phyloP scores from a whole-genome alignment of 2,888 invertebrate genomes.

The Orgyia antiqua region DNA sequence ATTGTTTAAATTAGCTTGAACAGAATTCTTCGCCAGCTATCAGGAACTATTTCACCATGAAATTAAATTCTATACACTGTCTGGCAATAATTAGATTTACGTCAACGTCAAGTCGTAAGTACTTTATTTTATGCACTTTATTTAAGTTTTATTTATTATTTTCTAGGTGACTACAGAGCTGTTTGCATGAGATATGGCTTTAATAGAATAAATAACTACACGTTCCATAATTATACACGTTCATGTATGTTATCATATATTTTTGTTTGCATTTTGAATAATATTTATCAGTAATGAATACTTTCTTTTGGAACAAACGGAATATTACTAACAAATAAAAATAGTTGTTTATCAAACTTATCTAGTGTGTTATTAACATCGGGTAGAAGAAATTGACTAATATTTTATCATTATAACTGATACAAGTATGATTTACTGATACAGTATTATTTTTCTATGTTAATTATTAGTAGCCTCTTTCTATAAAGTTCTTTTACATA shows the following conservation, averaged over 20 bases:
- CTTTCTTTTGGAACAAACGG: no score
- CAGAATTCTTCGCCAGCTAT: no score
- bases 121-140: conserved; percentile 37
- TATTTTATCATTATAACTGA: no score
- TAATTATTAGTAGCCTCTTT: conserved; percentile 44
- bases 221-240: conserved; percentile 50
- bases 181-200: conserved; percentile 66
- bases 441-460: conserved; percentile 48
- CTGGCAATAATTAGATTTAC: conserved; percentile 11
- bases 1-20: no score
- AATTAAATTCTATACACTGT: conserved; percentile 11
- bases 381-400: no score
- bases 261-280: conserved; percentile 8
- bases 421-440: conserved; percentile 43
- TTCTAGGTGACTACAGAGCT: conserved; percentile 63
- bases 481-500: no score
- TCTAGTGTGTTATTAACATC: no score
- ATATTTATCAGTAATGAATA: conserved; percentile 13
- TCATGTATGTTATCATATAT: conserved; percentile 59
- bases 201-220: conserved; percentile 57
- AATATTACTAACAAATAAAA: no score
- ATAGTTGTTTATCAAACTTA: no score
- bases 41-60: no score
- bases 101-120: conserved; percentile 17
- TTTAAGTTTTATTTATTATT: conserved; percentile 35